Evolutionary conservation across 2,888 invertebrate genomes (phyloP).

Genomic region (Tenthredo distinguenda): DNA sequence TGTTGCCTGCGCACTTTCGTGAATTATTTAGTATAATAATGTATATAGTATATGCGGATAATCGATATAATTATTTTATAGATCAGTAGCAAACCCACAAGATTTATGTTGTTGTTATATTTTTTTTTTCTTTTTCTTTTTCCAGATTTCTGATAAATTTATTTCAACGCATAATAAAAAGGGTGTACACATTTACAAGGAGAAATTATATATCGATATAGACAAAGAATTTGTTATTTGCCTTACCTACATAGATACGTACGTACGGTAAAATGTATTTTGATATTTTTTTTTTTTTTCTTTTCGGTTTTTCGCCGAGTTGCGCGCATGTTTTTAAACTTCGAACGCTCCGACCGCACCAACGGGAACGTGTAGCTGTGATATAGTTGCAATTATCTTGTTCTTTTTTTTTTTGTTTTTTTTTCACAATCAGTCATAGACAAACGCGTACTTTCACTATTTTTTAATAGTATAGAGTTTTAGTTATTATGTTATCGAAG

Average conservation of each 20-base stretch:
- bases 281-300: conserved; percentile 21
- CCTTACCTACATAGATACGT: conserved; percentile 67
- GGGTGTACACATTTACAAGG: conserved; percentile 75
- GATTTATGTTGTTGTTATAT: conserved; percentile 63
- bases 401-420: conserved; percentile 45
- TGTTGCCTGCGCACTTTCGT: not conserved
- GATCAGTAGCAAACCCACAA: conserved; percentile 70
- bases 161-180: conserved; percentile 70
- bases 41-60: conserved; percentile 59
- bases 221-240: conserved; percentile 60
- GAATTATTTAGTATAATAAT: not conserved
- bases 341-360: conserved; percentile 7
- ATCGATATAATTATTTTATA: conserved; percentile 33
- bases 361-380: conserved; percentile 12
- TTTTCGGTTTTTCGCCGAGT: not conserved
- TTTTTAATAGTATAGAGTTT: conserved; percentile 51
- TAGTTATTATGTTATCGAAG: conserved; percentile 69
- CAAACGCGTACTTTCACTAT: conserved; percentile 6
- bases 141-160: conserved; percentile 76
- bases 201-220: conserved; percentile 71
- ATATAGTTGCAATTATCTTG: conserved; percentile 56
- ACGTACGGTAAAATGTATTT: not conserved
- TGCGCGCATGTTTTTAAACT: not conserved
- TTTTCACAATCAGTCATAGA: conserved; percentile 23
- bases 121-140: conserved; percentile 58